Evolutionary conservation across 2,113 vertebrate genomes (phyloP).

Genomic region (Sialia sialis): DNA sequence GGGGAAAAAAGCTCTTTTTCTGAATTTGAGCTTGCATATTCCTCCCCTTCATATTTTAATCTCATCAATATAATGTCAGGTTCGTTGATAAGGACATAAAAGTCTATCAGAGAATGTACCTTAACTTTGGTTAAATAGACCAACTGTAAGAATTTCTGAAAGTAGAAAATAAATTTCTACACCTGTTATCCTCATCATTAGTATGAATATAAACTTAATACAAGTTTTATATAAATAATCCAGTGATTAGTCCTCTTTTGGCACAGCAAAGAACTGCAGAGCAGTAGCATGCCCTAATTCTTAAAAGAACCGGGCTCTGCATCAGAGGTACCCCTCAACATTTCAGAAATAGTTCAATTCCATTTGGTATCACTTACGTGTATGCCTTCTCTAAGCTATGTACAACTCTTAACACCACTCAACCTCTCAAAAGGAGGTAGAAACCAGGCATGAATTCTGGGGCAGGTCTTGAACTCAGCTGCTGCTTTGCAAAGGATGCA

Average conservation of each 20-base stretch:
- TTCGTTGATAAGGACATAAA: neutral
- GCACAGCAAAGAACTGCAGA: neutral
- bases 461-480: conserved; percentile 27
- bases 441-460: conserved; percentile 13
- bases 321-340: neutral
- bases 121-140: neutral
- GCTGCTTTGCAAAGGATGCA: conserved; percentile 5
- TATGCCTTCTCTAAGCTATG: neutral
- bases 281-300: neutral
- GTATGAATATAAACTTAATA: neutral
- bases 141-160: neutral
- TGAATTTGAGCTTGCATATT: neutral
- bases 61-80: neutral
- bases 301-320: neutral
- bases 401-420: neutral
- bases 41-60: neutral
- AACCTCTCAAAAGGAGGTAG: neutral
- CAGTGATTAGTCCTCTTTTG: neutral
- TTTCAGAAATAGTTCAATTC: conserved; percentile 12
- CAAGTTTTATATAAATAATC: neutral
- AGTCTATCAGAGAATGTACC: neutral
- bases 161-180: neutral
- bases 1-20: neutral
- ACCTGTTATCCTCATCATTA: neutral
- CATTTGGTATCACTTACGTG: neutral